Base-by-base conservation (phyloP, 2,888 invertebrate species). In the Dryocosmus kuriphilus region DNA sequence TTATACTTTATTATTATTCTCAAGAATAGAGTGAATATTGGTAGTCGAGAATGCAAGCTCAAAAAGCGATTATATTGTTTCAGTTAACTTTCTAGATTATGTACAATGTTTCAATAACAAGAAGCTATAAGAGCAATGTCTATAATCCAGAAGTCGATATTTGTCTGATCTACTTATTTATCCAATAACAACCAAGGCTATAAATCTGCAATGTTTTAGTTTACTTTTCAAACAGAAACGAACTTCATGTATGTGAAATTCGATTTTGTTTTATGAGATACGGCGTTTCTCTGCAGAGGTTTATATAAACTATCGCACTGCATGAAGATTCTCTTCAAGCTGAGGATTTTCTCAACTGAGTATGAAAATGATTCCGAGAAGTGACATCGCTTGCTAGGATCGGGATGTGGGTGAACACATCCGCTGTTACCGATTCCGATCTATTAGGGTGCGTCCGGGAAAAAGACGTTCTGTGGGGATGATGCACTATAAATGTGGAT, bases 401-500 rank as follows among this genome's bases (percentile, higher is more conserved):
- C 27, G 27, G 60, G 60, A 60, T 60, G 27, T 27, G 60, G 60
- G 60, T 60, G 60, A 60, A 60, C 60, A 60, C 27, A 71, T 71
- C 71, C 51, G 71, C n/a, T 71, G 65, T 65, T 71, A 51, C 51
- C 19, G 71, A 71, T 46, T 51, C 63, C 35, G 51, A 51, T 46
- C 67, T 71, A 51, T 78, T 67, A 81, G 81, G 82, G 79, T 81
- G 81, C 79, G 77, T 81, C 81, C 80, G 81, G 75, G 80, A 82
- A 82, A 80, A 80, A 82, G 79, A 71, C 74, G 55, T 46, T 67
- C 65, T 78, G 78, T 75, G 62, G 83, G 82, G 82, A 81, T 84
- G 82, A 81, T 84, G 82, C 80, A 81, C 84, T 82, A 84, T 84
- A 84, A 83, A 83, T 82, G 83, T 79, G 82, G 80, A 84, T 83